Percentiles rank a stretch among this genome's conserved stretches.
Evolutionary conservation across 2,888 invertebrate genomes (phyloP).

Genomic region (Phrixothrix hirtus): DNA sequence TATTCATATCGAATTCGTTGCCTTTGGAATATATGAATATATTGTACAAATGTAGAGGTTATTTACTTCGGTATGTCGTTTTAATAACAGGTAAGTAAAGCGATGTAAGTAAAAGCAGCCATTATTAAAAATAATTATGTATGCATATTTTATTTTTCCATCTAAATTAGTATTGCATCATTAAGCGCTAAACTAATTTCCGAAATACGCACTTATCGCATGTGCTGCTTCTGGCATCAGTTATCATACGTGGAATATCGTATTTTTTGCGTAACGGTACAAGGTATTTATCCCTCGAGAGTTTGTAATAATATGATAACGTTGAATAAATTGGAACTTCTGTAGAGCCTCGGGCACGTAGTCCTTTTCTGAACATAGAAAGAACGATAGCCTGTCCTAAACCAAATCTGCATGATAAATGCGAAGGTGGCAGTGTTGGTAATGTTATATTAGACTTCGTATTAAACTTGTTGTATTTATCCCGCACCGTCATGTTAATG

Average conservation of each 20-base stretch:
- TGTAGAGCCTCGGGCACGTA: constrained; percentile 4
- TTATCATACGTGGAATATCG: background rate
- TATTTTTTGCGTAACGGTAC: background rate
- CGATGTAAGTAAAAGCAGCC: no score
- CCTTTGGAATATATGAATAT: no score
- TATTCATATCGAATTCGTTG: no score
- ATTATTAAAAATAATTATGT: no score
- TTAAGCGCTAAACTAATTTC: no score
- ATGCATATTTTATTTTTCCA: no score
- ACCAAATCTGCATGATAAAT: constrained; percentile 20
- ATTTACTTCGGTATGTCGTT: no score
- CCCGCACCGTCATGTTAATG: constrained; percentile 6
- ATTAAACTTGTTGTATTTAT: constrained; percentile 6
- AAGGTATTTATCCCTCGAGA: background rate
- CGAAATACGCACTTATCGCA: no score
- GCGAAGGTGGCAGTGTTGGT: constrained; percentile 4
- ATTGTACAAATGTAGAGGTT: no score
- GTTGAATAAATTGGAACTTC: background rate
- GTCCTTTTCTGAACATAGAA: constrained; percentile 9
- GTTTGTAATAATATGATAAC: background rate
- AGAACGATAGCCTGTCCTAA: constrained; percentile 12
- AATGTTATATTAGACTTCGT: constrained; percentile 7
- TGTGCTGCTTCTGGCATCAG: background rate
- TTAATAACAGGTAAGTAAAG: no score
- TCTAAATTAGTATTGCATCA: no score